Base-by-base conservation (phyloP, 53 echinoderm and acorn worm species). In the Patiria pectinifera region DNA sequence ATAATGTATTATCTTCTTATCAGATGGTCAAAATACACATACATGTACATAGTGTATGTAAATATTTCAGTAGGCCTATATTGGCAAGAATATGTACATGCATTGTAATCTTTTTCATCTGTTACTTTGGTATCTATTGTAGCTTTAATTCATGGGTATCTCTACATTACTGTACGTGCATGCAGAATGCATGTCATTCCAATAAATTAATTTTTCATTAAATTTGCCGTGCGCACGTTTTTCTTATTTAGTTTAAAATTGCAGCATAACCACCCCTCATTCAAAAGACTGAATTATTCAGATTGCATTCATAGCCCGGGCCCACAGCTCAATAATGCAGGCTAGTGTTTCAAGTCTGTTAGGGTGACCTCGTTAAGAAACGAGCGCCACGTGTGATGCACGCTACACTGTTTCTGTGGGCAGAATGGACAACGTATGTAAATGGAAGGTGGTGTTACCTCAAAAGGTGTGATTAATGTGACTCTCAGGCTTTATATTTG, bases 201-300 rank as follows among this genome's bases (percentile, higher is more conserved):
- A 2, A 66, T 66, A 3, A 14, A 66, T 66, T 18, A 13, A 66
- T 3, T 66, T 15, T 66, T 66, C 66, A 66, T 66, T 66, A 66
- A 16, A 14, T 66, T 11, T 18, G 66, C 19, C 66, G 0, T 74
- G 74, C 2, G 22, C 74, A 74, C 21, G 74, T 74, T 74, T 74
- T 74, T 74, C 6, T 24, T 74, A 10, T 23, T 74, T 24, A 6
- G 24, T n/a, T 74, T 2, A 22, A 22, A 23, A 74, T 74, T 74
- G 24, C 22, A 3, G 24, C 22, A 9, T 74, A 74, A 74, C 24
- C 11, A 74, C 0, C 14, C 76, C 76, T 43, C 11, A 79, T 79
- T 79, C 43, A 11, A 74, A 74, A 74, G n/a, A 74, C 74, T 74
- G 80, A 79, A 79, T 46, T 79, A 46, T 79, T 79, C 47, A 79